Base-by-base conservation (phyloP, 1,140 invertebrate genomes). In the Potamilus streckersoni region DNA sequence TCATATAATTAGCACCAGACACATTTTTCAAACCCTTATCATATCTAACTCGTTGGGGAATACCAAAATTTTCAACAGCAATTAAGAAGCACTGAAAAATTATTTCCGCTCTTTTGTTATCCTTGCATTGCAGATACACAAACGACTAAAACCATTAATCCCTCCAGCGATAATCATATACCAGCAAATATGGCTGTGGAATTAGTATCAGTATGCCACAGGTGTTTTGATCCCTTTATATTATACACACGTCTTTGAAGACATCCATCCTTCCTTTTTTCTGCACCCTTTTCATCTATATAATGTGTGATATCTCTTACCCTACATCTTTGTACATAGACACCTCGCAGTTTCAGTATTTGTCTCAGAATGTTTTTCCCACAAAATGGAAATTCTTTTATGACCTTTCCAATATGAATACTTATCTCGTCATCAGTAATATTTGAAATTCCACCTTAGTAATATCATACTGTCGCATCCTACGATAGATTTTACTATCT, bases 171-270 rank as follows among this genome's bases (percentile, higher is more conserved):
- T 74, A 19, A 74, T 31, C 15, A 69, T 69, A 66, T 66, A 20
- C 71, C 71, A 71, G 17, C 69, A 55, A 61, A 72, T 72, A 64
- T 63, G 70, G 38, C 63, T 72, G 61, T 72, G 70, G 27, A n/a
- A n/a, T 72, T 63, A 58, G 70, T 72, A 62, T 64, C 70, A 72
- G 63, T 72, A 56, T 72, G 70, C 70, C 70, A 72, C 59, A 72
- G 64, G 55, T 59, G 27, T 38, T 63, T 72, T 49, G 70, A 60
- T 72, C 60, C 70, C 60, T 61, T 72, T 38, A 72, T 60, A 72
- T 59, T 63, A 49, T 72, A 72, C 64, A 61, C 49, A 38, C 70
- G 62, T 64, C 70, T 62, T 62, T 31, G 60, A 11, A 71, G 69
- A 27, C 69, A n/a, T 23, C 16, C 62, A 49, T 16, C n/a, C 20